phyloP scores from a whole-genome alignment of 2,888 invertebrate genomes.

The Bhutanitis thaidina region DNA sequence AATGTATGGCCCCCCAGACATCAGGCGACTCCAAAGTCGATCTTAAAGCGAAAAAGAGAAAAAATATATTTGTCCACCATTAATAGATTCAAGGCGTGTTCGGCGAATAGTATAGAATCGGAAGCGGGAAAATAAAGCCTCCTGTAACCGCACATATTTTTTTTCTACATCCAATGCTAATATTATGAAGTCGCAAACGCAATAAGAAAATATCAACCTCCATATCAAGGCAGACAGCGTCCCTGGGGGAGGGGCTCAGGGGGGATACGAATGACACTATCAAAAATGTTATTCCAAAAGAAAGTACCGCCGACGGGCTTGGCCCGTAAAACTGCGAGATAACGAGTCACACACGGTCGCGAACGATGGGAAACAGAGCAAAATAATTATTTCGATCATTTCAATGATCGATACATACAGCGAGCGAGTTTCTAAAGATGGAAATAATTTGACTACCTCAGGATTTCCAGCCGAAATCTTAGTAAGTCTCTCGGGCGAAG shows the following conservation, averaged over 20 bases:
- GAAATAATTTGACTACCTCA: no score
- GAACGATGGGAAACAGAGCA: no score
- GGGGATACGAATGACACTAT: slow-evolving; percentile 18
- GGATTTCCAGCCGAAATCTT: no score
- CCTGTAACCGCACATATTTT: neutral
- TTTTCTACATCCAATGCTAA: neutral
- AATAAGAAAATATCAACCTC: slow-evolving; percentile 13
- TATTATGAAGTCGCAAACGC: slow-evolving; percentile 8
- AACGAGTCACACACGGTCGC: neutral
- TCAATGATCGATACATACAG: no score
- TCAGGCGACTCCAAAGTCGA: no score
- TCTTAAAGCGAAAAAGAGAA: no score
- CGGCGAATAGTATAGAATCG: neutral
- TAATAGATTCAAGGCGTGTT: no score
- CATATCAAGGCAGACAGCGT: slow-evolving; percentile 1
- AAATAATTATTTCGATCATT: no score
- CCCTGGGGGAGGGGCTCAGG: slow-evolving; percentile 4
- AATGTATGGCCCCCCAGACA: no score
- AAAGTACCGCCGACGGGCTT: slow-evolving; percentile 18
- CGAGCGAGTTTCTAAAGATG: no score
- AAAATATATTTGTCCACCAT: no score
- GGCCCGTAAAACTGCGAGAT: neutral
- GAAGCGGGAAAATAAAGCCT: neutral
- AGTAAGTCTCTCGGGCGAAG: no score
- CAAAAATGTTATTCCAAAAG: slow-evolving; percentile 22